phyloP scores from a whole-genome alignment of 1,140 invertebrate genomes.

The Cydia fagiglandana region DNA sequence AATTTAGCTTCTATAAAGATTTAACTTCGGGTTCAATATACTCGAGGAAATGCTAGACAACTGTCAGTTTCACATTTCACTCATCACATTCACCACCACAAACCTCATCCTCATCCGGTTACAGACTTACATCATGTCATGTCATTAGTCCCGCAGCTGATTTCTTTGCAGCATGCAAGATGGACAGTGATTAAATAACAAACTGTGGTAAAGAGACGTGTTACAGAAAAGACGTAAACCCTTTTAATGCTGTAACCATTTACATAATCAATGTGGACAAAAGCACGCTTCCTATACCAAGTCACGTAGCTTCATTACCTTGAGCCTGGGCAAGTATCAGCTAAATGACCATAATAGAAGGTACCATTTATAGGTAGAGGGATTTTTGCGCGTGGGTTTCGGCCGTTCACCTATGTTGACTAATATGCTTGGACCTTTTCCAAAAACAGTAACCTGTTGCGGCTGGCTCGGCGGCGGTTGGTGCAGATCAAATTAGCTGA shows the following conservation, averaged over 20 bases:
- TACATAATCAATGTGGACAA: not conserved
- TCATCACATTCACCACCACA: slow-evolving; percentile 13
- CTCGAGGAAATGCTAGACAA: slow-evolving; percentile 36
- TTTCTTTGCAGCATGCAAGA: not conserved
- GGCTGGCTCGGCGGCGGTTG: slow-evolving; percentile 13
- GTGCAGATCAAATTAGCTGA: slow-evolving; percentile 17
- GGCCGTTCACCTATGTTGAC: slow-evolving; percentile 61
- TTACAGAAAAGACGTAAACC: not conserved
- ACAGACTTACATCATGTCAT: not conserved
- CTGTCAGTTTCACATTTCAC: not conserved
- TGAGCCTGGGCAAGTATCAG: slow-evolving; percentile 35
- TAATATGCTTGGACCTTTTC: slow-evolving; percentile 54
- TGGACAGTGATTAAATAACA: not conserved
- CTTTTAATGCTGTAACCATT: not conserved
- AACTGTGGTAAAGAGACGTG: not conserved
- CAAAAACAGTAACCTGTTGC: slow-evolving; percentile 44
- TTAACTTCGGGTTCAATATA: not conserved
- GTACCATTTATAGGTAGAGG: slow-evolving; percentile 39
- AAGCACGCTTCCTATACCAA: not conserved
- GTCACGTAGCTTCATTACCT: slow-evolving; percentile 7
- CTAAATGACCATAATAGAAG: slow-evolving; percentile 42
- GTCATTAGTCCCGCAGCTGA: not conserved
- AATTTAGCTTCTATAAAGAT: not conserved
- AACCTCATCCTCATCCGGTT: slow-evolving; percentile 5
- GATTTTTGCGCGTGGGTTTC: slow-evolving; percentile 51